Evolutionary conservation across 1,140 invertebrate genomes (phyloP), one percentile per base, ranked within the genome.

Genomic region (Drosophila elegans): DNA sequence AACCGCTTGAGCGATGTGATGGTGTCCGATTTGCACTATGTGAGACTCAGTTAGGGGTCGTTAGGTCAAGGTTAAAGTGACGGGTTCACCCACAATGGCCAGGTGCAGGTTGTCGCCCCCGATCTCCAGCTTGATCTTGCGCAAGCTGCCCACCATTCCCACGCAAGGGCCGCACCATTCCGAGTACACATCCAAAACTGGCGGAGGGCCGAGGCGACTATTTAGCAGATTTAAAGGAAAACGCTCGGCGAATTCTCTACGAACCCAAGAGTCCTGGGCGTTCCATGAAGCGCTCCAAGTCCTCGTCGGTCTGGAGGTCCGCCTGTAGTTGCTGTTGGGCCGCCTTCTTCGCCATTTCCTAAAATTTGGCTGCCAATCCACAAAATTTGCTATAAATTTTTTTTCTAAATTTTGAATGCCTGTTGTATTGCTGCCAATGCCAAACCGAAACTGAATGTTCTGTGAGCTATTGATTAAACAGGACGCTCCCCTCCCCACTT

Each of bases 121-220:
- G 3, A 97, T 91, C 93, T 98, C 97, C 90, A 98, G 95, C 92
- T 98, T 98, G 44, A 98, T 94, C 93, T 97, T 97, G 78, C 97
- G 97, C 66, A 98, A 94, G 91, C 95, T 97, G 68, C 96, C 96
- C 27, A 97, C 94, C 96, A 98, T 97, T 29, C 96, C 97, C 59
- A 95, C 93, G 83, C 97, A 98, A 1, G 97, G 97, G 6, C 97
- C 97, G 89, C 96, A 97, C 97, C 97, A 98, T 67, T 97, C 97
- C n/a, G 97, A 96, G 93, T 97, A 98, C 29, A 98, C 94, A 91
- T 98, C 97, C 21, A 97, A 94, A 68, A 98, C 97, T 98, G 29
- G 88, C 4, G n/a, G 11, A 2, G 12, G 29, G 29, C 5, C 0
- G 10, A 7, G 12, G 3, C 6, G 9, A 9, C 36, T 36, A 10